phyloP scores from a whole-genome alignment of 2,113 vertebrate species.

The Cyanoramphus novaezelandiae region DNA sequence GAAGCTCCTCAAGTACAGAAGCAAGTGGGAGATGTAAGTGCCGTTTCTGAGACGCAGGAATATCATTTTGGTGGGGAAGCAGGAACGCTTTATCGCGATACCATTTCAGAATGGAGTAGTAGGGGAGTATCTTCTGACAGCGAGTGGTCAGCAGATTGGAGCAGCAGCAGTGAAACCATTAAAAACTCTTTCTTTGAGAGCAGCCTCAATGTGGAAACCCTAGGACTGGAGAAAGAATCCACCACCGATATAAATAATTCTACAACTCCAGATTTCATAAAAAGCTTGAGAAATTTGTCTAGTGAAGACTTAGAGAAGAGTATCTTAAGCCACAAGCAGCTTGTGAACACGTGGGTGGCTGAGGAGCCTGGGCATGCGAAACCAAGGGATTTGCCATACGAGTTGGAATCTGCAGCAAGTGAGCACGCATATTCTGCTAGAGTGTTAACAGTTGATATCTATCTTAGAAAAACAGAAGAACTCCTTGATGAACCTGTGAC shows the following conservation, averaged over 20 bases:
- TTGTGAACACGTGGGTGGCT: constrained; percentile 53
- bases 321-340: constrained; percentile 65
- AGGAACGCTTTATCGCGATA: constrained; percentile 1
- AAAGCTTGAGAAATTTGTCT: constrained; percentile 59
- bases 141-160: constrained; percentile 50
- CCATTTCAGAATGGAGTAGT: constrained; percentile 57
- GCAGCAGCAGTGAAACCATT: constrained; percentile 47
- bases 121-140: constrained; percentile 50
- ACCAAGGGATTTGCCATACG: not conserved
- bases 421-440: constrained; percentile 48
- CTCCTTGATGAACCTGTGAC: constrained; percentile 39
- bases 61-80: constrained; percentile 43
- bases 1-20: constrained; percentile 25
- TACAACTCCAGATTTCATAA: constrained; percentile 68
- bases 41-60: not conserved
- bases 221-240: constrained; percentile 40
- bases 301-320: constrained; percentile 62
- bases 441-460: constrained; percentile 79
- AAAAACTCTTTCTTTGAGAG: constrained; percentile 63
- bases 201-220: constrained; percentile 55
- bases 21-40: not conserved
- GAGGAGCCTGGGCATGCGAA: constrained; percentile 32
- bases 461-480: constrained; percentile 75
- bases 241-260: constrained; percentile 59
- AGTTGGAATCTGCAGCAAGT: not conserved